These are phyloP conservation scores for Girardia tigrina DNA, from an alignment of 2,888 invertebrate genomes.

Conservation along the genomic window DNA sequence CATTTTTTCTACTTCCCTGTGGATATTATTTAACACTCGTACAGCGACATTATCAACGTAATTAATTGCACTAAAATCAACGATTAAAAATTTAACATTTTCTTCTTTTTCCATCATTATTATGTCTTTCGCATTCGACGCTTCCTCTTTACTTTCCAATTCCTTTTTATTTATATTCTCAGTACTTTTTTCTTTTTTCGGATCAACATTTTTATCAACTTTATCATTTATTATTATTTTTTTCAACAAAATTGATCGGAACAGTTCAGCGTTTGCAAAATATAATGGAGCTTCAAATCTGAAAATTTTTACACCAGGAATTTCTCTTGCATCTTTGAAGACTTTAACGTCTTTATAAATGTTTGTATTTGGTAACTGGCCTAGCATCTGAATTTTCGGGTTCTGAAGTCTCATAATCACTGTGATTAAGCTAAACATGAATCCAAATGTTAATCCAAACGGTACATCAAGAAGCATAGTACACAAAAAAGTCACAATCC, in stretches of 20 bases:
- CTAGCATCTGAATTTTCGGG: background rate
- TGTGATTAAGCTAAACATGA: slow-evolving; percentile 25
- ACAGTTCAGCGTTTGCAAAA: slow-evolving; percentile 46
- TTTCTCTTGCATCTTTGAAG: slow-evolving; percentile 40
- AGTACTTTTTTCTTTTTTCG: background rate
- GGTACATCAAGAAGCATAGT: slow-evolving; percentile 32
- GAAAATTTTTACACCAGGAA: slow-evolving; percentile 43
- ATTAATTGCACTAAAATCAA: background rate
- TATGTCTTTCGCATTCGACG: background rate
- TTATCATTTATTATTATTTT: slow-evolving; percentile 27
- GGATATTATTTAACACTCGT: background rate
- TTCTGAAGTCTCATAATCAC: slow-evolving; percentile 11
- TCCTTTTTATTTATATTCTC: background rate
- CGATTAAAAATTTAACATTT: background rate
- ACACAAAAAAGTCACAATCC: slow-evolving; percentile 29
- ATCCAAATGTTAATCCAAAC: slow-evolving; percentile 26
- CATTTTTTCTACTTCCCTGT: background rate
- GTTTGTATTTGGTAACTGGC: slow-evolving; percentile 29
- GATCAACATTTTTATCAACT: background rate
- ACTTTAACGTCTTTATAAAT: slow-evolving; percentile 38
- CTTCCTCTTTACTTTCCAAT: background rate
- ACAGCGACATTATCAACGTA: background rate
- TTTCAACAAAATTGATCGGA: slow-evolving; percentile 42
- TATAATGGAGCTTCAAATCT: slow-evolving; percentile 44
- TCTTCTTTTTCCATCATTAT: background rate